Evolutionary conservation across 2,888 invertebrate genomes (phyloP), one percentile per base, ranked within the genome.

Genomic region (Falcaria lacertinaria): DNA sequence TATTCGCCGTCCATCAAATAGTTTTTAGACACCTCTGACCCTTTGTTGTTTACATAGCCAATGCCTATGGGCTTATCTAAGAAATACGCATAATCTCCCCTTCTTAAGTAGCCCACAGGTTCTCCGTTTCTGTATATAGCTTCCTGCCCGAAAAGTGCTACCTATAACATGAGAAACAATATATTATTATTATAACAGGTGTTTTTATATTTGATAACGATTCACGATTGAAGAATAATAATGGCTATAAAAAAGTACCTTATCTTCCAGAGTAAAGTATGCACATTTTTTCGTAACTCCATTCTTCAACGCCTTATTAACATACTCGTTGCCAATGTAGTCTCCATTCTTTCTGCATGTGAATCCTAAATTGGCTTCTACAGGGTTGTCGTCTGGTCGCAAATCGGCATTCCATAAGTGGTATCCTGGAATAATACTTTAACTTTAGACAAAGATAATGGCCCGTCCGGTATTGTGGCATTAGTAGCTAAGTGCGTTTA

Each of bases 371-470:
- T 94, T 94, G 0, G 96, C 95, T 85, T 97, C 97, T 1, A 97
- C 79, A 0, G 97, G 97, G 58, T 95, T 96, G 68, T 97, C 97
- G 57, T 96, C 95, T 0, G 93, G 82, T 55, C 97, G 91, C 34
- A 97, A 74, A 74, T 97, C 97, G 5, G 91, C 90, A 64, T 96
- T 94, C 96, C 97, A 97, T 54, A 97, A 88, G 63, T 96, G 95
- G 69, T 95, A 96, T 32, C 97, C 94, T 94, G 54, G 35, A 65
- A 74, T 46, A 39, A 14, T 13, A 13, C 15, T 3, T 37, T 15
- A 15, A 37, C 1, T 8, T 11, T 8, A 4, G 7, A 19, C 16
- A 35, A 16, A 11, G n/a, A n/a, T n/a, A n/a, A n/a, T n/a, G n/a
- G n/a, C n/a, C n/a, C n/a, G n/a, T n/a, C n/a, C n/a, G n/a, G n/a